These are phyloP conservation scores for Indri indri DNA, from an alignment of 2,113 vertebrate genomes.

Conservation along the genomic window DNA sequence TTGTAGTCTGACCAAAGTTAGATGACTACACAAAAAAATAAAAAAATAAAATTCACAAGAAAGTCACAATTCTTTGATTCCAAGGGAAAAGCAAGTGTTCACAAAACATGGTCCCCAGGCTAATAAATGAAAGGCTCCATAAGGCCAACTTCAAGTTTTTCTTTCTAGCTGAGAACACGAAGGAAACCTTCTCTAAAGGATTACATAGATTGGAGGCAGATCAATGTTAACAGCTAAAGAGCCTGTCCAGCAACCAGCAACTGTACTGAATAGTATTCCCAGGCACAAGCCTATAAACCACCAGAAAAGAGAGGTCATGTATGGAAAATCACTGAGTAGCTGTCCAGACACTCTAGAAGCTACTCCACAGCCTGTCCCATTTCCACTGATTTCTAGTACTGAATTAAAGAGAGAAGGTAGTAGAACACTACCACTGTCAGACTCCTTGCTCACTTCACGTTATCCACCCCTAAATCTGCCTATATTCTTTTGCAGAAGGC, in stretches of 20 bases:
- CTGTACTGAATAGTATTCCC: background rate
- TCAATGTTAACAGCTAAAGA: background rate
- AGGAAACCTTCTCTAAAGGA: conserved; percentile 4
- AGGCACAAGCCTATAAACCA: background rate
- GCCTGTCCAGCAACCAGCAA: background rate
- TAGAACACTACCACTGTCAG: background rate
- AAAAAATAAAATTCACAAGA: background rate
- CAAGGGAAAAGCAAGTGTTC: background rate
- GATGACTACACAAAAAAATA: conserved; percentile 26
- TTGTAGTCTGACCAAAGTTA: conserved; percentile 29
- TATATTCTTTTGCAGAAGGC: conserved; percentile 17
- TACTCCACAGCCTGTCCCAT: background rate
- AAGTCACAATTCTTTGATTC: conserved; percentile 22
- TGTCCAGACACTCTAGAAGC: conserved; percentile 60
- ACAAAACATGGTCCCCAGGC: background rate
- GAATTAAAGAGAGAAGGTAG: conserved; percentile 24
- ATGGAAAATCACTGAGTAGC: conserved; percentile 69
- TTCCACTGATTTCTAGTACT: conserved; percentile 32
- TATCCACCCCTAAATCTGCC: background rate
- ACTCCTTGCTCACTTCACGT: background rate
- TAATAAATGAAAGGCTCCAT: background rate
- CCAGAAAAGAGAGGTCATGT: conserved; percentile 48
- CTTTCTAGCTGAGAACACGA: background rate
- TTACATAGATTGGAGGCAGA: conserved; percentile 5
- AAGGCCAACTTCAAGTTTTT: conserved; percentile 1